A percentile compares a stretch with the other conserved stretches of the same genome.
Evolutionary conservation across 2,797 vertebrate species (phyloP).

Genomic region (Gambusia yucatana): DNA sequence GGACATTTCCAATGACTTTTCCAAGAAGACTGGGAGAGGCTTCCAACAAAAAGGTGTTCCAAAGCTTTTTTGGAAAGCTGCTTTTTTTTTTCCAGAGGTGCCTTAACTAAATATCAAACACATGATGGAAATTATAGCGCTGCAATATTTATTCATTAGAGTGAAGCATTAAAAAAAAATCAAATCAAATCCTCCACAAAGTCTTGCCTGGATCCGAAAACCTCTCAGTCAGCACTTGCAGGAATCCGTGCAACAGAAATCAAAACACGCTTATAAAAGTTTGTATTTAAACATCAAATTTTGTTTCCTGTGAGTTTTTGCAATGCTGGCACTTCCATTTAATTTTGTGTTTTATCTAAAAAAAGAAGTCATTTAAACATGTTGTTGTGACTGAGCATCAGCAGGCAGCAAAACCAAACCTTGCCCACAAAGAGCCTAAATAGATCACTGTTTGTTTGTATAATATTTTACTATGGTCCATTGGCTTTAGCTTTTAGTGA

Average conservation of each 20-base stretch:
- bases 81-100: not conserved
- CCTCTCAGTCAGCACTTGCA: not conserved
- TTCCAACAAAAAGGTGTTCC: not conserved
- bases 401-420: constrained; percentile 8
- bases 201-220: not conserved
- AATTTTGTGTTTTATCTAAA: not conserved
- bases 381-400: not conserved
- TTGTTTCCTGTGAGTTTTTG: not conserved
- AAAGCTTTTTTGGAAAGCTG: not conserved
- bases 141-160: not conserved
- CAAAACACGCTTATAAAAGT: not conserved
- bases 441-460: constrained; percentile 20
- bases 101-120: not conserved
- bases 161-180: not conserved
- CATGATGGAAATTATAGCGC: not conserved
- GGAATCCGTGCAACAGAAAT: too few relatives aligned
- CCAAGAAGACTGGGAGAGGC: not conserved
- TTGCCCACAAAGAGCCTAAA: constrained; percentile 12
- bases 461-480: constrained; percentile 17
- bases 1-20: not conserved
- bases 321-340: not conserved
- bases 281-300: not conserved
- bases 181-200: not conserved
- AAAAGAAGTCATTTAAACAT: not conserved
- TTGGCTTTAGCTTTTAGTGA: constrained; percentile 14